These are phyloP conservation scores for Caenorhabditis angaria DNA, from an alignment of 2,888 invertebrate species.

Conservation along the genomic window DNA sequence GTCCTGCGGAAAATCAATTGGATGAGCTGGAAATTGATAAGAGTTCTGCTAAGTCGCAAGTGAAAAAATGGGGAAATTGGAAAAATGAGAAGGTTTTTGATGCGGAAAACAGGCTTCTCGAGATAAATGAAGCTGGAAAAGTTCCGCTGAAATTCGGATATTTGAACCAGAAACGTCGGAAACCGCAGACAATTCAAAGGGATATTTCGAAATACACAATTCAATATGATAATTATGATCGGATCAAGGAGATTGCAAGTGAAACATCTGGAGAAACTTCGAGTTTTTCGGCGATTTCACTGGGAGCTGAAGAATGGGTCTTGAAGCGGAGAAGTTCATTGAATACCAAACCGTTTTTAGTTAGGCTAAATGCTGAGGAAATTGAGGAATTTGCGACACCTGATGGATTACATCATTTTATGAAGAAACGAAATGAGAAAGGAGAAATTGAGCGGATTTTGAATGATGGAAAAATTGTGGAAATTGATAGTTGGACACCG, in stretches of 20 bases:
- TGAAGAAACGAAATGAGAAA: conserved; percentile 19
- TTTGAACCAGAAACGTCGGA: conserved; percentile 20
- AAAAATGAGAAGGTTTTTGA: conserved; percentile 34
- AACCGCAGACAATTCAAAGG: conserved; percentile 26
- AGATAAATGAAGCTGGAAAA: conserved; percentile 25
- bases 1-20: conserved; percentile 17
- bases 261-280: conserved; percentile 37
- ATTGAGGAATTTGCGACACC: conserved; percentile 37
- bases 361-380: conserved; percentile 11
- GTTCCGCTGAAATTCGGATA: conserved; percentile 35
- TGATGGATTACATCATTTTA: conserved; percentile 41
- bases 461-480: conserved; percentile 27
- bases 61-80: conserved; percentile 45
- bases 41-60: conserved; percentile 34
- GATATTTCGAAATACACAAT: conserved; percentile 19
- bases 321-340: conserved; percentile 27
- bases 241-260: conserved; percentile 35
- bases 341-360: conserved; percentile 33
- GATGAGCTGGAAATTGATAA: conserved; percentile 38
- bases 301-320: conserved; percentile 40
- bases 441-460: conserved; percentile 20
- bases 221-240: conserved; percentile 43
- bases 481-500: conserved; percentile 26
- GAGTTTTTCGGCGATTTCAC: conserved; percentile 31
- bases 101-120: conserved; percentile 38